Evolutionary conservation across 2,888 invertebrate genomes (phyloP).

Genomic region (Frankliniella fusca): DNA sequence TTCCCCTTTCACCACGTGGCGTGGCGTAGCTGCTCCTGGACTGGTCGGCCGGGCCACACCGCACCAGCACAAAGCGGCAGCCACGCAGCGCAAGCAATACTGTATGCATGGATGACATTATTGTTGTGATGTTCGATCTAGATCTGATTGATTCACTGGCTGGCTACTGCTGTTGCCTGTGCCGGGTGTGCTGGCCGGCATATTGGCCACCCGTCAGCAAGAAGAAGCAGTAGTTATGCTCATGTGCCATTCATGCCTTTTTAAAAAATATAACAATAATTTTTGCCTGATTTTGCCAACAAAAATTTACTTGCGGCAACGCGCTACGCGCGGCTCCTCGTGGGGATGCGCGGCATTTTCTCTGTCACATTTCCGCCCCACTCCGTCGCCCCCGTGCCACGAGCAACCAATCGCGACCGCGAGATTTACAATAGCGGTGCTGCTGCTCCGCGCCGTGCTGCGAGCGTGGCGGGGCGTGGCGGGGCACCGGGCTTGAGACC

Average conservation of each 20-base stretch:
- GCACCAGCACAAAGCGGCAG: no score
- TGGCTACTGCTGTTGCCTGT: no score
- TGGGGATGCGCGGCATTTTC: no score
- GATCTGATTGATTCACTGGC: constrained; percentile 8
- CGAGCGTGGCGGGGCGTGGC: background rate
- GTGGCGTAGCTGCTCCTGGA: background rate
- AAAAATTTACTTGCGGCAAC: background rate
- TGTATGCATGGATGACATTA: background rate
- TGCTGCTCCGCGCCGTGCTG: no score
- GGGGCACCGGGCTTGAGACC: background rate
- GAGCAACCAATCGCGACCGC: background rate
- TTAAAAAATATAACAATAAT: background rate
- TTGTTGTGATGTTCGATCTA: constrained; percentile 1
- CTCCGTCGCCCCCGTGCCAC: background rate
- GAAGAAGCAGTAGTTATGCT: background rate
- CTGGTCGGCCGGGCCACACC: no score
- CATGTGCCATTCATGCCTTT: background rate
- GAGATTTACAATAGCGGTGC: background rate
- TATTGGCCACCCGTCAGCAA: background rate
- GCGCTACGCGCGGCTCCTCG: background rate
- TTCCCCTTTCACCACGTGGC: no score
- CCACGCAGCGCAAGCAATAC: background rate
- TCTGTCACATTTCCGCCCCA: no score
- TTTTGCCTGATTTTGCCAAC: no score
- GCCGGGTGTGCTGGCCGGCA: background rate